Evolutionary conservation across 2,797 vertebrate species (phyloP).

Genomic region (Atherinosoma microstoma): DNA sequence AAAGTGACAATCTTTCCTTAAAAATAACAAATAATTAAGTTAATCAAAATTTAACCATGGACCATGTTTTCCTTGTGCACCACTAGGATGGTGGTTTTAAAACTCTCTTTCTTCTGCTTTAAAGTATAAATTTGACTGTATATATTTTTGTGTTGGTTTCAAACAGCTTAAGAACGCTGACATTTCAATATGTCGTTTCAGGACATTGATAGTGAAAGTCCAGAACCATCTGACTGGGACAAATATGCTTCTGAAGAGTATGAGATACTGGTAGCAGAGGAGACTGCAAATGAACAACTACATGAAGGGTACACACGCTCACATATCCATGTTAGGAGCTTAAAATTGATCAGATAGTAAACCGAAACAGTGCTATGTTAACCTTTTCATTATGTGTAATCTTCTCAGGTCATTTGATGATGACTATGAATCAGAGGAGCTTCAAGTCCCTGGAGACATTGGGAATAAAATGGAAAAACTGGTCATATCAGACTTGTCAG

Average conservation of each 20-base stretch:
- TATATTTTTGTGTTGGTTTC: neutral
- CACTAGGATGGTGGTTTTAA: neutral
- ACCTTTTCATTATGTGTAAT: slow-evolving; percentile 42
- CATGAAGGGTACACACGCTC: slow-evolving; percentile 88
- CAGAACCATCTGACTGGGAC: slow-evolving; percentile 98
- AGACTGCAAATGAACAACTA: slow-evolving; percentile 94
- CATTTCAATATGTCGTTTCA: slow-evolving; percentile 65
- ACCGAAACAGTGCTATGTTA: neutral
- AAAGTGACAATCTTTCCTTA: neutral
- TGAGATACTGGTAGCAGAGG: slow-evolving; percentile 96
- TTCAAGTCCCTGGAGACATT: slow-evolving; percentile 88
- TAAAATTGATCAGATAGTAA: neutral
- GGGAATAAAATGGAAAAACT: slow-evolving; percentile 93
- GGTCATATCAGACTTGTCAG: slow-evolving; percentile 90
- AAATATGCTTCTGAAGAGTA: slow-evolving; percentile 97
- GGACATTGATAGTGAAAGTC: slow-evolving; percentile 93
- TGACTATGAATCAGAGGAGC: slow-evolving; percentile 94
- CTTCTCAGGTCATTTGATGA: slow-evolving; percentile 94
- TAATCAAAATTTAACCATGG: neutral
- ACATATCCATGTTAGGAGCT: neutral
- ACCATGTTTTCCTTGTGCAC: neutral
- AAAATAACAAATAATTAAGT: neutral
- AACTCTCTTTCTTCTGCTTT: neutral
- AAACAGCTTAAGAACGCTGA: neutral
- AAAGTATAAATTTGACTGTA: rapidly evolving